Evolutionary conservation across 1,140 invertebrate genomes (phyloP), one percentile per base, ranked within the genome.

Genomic region (Drosophila tropicalis): DNA sequence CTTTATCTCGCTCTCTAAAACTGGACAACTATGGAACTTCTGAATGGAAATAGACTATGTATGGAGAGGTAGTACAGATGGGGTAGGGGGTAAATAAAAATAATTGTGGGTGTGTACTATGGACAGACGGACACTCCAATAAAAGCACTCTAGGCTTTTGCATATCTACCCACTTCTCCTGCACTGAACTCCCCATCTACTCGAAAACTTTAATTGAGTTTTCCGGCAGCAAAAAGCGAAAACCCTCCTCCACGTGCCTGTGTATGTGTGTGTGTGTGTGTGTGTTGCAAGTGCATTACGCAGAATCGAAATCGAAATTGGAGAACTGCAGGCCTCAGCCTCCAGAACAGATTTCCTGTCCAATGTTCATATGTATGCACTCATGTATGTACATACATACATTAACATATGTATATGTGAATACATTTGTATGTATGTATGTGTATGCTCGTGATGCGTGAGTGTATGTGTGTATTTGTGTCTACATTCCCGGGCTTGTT

Each of bases 231-330:
- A 69, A 57, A 71, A 72, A 62, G 41, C 61, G 25, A 62, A 51
- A 62, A 62, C 61, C 61, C 61, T 62, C 61, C 61, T 51, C 61
- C 64, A 66, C 64, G 64, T 66, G 62, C 32, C 25, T 54, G 62
- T 54, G 19, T 66, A 22, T 44, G 19, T 32, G 65, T 57, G 54
- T 25, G 51, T 64, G 55, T 32, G n/a, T 55, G 67, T 39, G 55
- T 25, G 41, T 55, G 47, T 29, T 67, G 75, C 79, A 87, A 82
- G 79, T 85, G 82, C 83, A 86, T 68, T 71, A 81, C 80, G 84
- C 83, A 87, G 83, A 89, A 86, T 86, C 83, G 74, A 81, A 78
- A 82, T 80, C 83, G 74, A 81, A 78, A 82, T 80, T 70, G 74
- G 67, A 79, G 75, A 73, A 68, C 57, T 75, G 75, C 56, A 71